Conservation (phyloP, 2,113 vertebrate species). For the Psammodynastes pulverulentus region DNA sequence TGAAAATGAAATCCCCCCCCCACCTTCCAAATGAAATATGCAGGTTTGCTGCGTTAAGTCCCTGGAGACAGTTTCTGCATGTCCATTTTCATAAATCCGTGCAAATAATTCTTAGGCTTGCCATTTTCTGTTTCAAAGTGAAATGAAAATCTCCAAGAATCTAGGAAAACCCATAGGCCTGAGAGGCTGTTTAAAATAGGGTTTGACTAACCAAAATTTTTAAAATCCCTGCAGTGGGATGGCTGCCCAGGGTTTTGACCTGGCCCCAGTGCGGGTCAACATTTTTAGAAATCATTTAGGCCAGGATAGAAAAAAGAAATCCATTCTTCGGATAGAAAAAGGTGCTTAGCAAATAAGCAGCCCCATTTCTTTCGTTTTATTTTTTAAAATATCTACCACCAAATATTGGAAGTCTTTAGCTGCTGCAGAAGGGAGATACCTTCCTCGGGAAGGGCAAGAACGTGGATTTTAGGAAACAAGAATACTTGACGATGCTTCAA, state of each 20-base stretch:
- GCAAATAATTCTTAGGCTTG: conserved; percentile 23
- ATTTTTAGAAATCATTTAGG: background rate
- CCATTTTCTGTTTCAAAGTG: background rate
- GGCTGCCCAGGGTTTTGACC: background rate
- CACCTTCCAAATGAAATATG: conserved; percentile 6
- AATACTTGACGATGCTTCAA: no score
- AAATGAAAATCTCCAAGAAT: background rate
- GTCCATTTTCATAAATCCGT: conserved; percentile 28
- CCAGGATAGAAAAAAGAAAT: background rate
- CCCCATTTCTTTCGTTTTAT: background rate
- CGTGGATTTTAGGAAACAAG: background rate
- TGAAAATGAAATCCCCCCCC: conserved; percentile 4
- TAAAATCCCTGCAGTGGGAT: background rate
- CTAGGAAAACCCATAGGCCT: background rate
- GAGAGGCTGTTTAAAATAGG: background rate
- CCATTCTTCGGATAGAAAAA: background rate
- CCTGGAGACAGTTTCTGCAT: conserved; percentile 26
- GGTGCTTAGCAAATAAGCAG: background rate
- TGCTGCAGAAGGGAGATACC: background rate
- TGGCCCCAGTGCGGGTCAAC: background rate
- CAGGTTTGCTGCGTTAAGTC: background rate
- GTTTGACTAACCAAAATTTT: background rate
- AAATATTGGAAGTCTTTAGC: background rate
- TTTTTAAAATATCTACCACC: background rate
- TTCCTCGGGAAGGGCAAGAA: background rate